phyloP scores from a whole-genome alignment of 2,797 vertebrate species.

The Echiichthys vipera region DNA sequence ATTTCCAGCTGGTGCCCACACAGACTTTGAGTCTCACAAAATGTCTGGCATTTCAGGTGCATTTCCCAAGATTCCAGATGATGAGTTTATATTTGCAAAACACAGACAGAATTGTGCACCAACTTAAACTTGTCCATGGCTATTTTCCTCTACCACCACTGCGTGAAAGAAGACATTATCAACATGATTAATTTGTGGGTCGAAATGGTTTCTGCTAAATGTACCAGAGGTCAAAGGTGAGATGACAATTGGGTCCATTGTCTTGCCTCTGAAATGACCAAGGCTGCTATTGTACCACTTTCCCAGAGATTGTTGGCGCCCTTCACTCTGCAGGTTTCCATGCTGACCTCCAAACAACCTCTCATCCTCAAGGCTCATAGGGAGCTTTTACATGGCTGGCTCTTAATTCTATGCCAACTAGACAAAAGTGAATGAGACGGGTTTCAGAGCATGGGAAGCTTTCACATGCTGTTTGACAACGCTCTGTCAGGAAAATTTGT shows the following conservation, averaged over 20 bases:
- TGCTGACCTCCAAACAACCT: conserved; percentile 79
- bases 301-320: conserved; percentile 75
- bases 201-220: conserved; percentile 53
- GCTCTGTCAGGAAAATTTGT: conserved; percentile 65
- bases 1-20: conserved; percentile 6
- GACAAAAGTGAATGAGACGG: conserved; percentile 67
- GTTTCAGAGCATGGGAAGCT: conserved; percentile 63
- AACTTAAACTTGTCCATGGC: conserved; percentile 58
- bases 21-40: conserved; percentile 7
- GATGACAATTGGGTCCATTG: conserved; percentile 71
- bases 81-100: neutral
- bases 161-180: conserved; percentile 50
- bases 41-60: neutral
- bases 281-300: conserved; percentile 61
- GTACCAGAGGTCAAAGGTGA: conserved; percentile 70
- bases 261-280: conserved; percentile 59
- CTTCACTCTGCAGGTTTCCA: conserved; percentile 70
- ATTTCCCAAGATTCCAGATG: neutral
- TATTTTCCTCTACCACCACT: conserved; percentile 24
- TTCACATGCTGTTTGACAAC: conserved; percentile 50
- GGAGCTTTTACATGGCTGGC: conserved; percentile 66
- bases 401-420: conserved; percentile 62
- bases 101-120: neutral
- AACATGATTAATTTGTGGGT: conserved; percentile 48
- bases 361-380: conserved; percentile 55